Base-by-base conservation (phyloP, 1,140 invertebrate species). In the Hermetia illucens region DNA sequence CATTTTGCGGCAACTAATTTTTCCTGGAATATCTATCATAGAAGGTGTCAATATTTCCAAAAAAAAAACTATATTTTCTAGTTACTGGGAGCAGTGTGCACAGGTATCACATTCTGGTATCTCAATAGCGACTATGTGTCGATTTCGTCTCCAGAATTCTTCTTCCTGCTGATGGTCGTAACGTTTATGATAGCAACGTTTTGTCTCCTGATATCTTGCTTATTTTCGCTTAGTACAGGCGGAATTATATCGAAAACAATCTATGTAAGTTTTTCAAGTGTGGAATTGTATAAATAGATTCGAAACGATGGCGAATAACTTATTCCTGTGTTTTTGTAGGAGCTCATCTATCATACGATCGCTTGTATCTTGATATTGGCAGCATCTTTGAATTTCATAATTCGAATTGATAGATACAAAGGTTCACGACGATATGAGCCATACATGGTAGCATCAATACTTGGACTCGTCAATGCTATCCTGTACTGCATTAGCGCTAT, bases 181-280 rank as follows among this genome's bases (percentile, higher is more conserved):
- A 69, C 83, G 6, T 87, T 82, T 55, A 67, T 88, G 48, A 75
- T 87, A 39, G 74, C 75, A 9, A 86, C 82, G 5, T 75, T 78
- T 41, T 71, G 82, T 41, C 53, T 88, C 17, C 53, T 88, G 8
- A 47, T 78, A 5, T 75, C 83, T 9, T 86, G 77, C 47, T 44
- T 87, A 1, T 60, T 76, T 10, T 86, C 82, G 2, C 66, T 83
- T 22, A 74, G 81, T 6, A 82, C 82, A 0, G 77, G 80, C 5
- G 73, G 80, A 12, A 77, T 88, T 42, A 73, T 89, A 40, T 70
- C 81, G 1, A 89, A 87, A 65, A 87, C 82, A 4, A 72, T 83
- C 41, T 85, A 81, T 52, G 85, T 88, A 69, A 85, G 83, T 82
- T n/a, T n/a, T n/a, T n/a, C n/a, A n/a, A n/a, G n/a, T n/a, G n/a